Percentiles rank a stretch among this genome's conserved stretches.
Conservation (phyloP, 2,113 vertebrate genomes). For the Cranoglanis bouderius region DNA sequence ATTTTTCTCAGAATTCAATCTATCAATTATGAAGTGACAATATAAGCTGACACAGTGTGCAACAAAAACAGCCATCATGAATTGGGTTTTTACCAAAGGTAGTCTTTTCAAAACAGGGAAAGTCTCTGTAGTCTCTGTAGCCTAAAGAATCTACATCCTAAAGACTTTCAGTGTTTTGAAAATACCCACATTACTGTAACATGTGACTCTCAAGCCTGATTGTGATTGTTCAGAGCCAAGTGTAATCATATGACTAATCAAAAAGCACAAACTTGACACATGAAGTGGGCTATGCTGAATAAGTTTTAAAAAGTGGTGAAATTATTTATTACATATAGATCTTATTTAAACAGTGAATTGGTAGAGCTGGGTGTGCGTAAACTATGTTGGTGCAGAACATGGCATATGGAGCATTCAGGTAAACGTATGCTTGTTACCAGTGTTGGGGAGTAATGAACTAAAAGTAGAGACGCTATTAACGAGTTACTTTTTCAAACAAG, state of each 20-base stretch:
- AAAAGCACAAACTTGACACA: neutral
- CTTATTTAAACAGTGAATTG: neutral
- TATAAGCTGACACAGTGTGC: neutral
- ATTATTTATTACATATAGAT: neutral
- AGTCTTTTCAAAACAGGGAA: neutral
- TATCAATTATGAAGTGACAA: constrained; percentile 14
- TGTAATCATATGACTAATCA: neutral
- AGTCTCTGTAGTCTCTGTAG: neutral
- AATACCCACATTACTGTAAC: neutral
- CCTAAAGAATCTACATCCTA: neutral
- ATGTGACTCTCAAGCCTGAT: neutral
- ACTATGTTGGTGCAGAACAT: neutral
- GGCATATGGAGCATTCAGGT: neutral
- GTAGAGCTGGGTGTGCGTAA: neutral
- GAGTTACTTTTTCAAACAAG: no score
- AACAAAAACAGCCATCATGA: constrained; percentile 3
- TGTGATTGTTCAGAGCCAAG: neutral
- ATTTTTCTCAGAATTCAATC: constrained; percentile 4
- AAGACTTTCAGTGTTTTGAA: neutral
- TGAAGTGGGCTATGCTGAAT: neutral
- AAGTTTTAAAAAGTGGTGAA: neutral
- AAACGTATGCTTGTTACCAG: neutral
- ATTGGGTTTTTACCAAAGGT: neutral
- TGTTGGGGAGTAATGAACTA: no score
- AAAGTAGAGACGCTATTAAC: no score